Evolutionary conservation across 2,888 invertebrate genomes (phyloP).

Genomic region (Heliconius erato): DNA sequence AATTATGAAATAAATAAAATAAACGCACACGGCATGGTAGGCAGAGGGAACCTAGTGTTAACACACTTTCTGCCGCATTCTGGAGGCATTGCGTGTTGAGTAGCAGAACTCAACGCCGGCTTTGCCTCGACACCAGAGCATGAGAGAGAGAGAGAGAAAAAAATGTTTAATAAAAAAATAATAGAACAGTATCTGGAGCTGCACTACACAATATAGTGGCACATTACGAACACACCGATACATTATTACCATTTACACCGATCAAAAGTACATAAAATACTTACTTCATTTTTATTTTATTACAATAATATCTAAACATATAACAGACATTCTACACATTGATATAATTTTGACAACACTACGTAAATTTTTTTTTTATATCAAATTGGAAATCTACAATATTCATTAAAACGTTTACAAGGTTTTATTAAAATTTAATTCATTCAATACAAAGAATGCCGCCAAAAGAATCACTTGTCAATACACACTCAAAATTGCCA

Average conservation of each 20-base stretch:
- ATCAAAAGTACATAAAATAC: conserved; percentile 33
- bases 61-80: too few species aligned
- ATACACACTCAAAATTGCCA: too few species aligned
- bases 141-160: too few species aligned
- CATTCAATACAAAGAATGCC: background rate
- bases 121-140: too few species aligned
- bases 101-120: too few species aligned
- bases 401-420: background rate
- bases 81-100: too few species aligned
- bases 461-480: background rate
- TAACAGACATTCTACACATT: conserved; percentile 30
- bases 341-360: background rate
- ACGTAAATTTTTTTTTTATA: background rate
- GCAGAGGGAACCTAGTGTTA: too few species aligned
- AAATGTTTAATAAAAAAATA: background rate
- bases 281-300: background rate
- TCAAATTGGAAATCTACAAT: background rate
- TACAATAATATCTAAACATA: conserved; percentile 7
- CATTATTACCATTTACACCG: conserved; percentile 61
- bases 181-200: background rate
- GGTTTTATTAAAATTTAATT: background rate
- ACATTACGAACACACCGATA: conserved; percentile 74
- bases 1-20: background rate
- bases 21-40: too few species aligned
- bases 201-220: conserved; percentile 60